phyloP scores from a whole-genome alignment of 2,888 invertebrate species.

The Ophion costatus region DNA sequence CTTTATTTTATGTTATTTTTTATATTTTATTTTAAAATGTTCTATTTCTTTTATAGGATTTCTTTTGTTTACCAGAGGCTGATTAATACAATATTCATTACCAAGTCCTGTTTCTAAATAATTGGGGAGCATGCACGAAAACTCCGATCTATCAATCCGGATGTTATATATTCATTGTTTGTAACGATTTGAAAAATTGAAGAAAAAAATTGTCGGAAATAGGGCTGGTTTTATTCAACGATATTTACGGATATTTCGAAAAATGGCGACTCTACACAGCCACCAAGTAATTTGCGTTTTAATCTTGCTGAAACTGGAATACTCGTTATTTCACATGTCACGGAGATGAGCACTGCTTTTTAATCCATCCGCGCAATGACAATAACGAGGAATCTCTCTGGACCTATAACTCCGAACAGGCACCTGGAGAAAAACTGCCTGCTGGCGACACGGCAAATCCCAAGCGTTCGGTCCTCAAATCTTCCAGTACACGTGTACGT shows the following conservation, averaged over 20 bases:
- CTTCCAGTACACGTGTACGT: background rate
- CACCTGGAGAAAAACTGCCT: conserved; percentile 13
- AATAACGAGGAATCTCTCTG: conserved; percentile 36
- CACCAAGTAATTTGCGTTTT: conserved; percentile 1
- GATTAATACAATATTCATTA: too few species aligned
- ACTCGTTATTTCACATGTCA: background rate
- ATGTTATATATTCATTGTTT: too few species aligned
- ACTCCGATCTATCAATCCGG: too few species aligned
- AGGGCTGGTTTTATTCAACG: background rate
- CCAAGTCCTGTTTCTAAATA: too few species aligned
- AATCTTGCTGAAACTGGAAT: conserved; percentile 16
- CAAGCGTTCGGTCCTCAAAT: conserved; percentile 21
- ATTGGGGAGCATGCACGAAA: too few species aligned
- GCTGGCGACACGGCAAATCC: conserved; percentile 48
- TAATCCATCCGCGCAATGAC: conserved; percentile 47
- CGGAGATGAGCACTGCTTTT: conserved; percentile 28
- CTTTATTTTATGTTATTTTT: too few species aligned
- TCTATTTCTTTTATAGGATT: too few species aligned
- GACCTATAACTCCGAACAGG: conserved; percentile 1
- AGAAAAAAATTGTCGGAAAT: background rate
- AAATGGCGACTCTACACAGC: background rate
- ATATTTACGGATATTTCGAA: background rate
- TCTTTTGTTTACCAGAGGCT: too few species aligned
- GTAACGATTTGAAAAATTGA: too few species aligned
- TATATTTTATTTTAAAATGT: too few species aligned